Percentiles rank a stretch among this genome's conserved stretches.
These are phyloP conservation scores for Euura lappo DNA, from an alignment of 1,140 invertebrate species.

Conservation along the genomic window DNA sequence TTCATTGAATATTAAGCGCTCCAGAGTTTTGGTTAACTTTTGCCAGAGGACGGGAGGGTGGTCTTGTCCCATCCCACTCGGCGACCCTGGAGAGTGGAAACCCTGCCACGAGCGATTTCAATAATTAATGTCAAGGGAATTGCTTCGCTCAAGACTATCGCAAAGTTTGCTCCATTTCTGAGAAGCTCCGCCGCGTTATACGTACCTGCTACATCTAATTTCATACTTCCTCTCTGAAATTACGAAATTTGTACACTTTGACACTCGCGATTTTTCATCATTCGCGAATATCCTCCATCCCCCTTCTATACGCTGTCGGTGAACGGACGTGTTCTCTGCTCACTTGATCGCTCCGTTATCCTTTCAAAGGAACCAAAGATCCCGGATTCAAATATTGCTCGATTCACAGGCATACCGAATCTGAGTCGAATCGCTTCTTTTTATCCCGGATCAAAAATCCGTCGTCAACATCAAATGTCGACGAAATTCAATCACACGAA, in stretches of 20 bases:
- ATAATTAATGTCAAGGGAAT: conserved; percentile 7
- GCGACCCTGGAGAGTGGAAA: background rate
- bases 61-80: background rate
- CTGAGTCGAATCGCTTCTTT: background rate
- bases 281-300: background rate
- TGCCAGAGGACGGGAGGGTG: background rate
- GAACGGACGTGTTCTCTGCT: background rate
- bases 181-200: no score
- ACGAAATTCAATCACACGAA: background rate
- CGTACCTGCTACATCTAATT: no score
- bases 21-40: conserved; percentile 5
- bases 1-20: conserved; percentile 6
- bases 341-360: background rate
- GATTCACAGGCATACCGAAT: background rate
- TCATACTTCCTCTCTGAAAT: no score
- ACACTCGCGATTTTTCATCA: background rate
- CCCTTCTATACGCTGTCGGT: background rate
- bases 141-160: background rate
- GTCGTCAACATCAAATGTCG: background rate
- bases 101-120: conserved; percentile 6
- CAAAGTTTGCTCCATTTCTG: background rate
- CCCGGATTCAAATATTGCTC: background rate
- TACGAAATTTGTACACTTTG: no score
- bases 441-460: background rate
- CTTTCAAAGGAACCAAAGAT: background rate